Conservation (phyloP, 2,888 invertebrate species). For the Anorthoa munda region DNA sequence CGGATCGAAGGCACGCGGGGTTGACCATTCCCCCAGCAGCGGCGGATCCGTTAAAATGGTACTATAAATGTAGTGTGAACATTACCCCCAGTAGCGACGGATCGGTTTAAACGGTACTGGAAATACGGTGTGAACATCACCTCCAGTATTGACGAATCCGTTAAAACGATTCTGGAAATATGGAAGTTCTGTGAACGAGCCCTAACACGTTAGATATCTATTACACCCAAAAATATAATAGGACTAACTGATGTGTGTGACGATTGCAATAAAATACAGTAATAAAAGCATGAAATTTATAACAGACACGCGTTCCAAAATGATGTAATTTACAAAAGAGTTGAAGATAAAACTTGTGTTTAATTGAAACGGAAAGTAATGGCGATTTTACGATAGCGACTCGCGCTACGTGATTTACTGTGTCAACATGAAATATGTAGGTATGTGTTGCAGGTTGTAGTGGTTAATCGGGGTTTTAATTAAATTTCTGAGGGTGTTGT, state of each 20-base stretch:
- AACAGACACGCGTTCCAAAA: conserved; percentile 37
- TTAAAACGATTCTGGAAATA: too few relatives aligned
- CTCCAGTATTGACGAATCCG: too few relatives aligned
- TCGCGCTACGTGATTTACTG: conserved; percentile 69
- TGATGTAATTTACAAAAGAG: conserved; percentile 63
- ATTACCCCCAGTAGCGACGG: too few relatives aligned
- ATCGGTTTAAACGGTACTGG: too few relatives aligned
- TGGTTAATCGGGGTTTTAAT: not conserved
- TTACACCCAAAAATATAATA: conserved; percentile 48
- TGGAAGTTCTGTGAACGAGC: too few relatives aligned
- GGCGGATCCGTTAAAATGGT: too few relatives aligned
- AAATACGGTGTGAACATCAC: too few relatives aligned
- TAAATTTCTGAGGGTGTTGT: not conserved
- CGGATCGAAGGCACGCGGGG: too few relatives aligned
- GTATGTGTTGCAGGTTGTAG: conserved; percentile 25
- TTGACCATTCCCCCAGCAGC: too few relatives aligned
- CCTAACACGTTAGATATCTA: conserved; percentile 35
- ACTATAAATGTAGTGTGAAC: too few relatives aligned
- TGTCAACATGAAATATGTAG: conserved; percentile 63
- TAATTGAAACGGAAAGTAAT: conserved; percentile 72
- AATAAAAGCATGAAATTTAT: conserved; percentile 64
- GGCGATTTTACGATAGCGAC: conserved; percentile 65
- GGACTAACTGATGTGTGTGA: conserved; percentile 44
- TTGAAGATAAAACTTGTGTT: conserved; percentile 63
- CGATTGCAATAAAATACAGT: conserved; percentile 54